Percentiles rank a stretch among this genome's conserved stretches.
Evolutionary conservation across 1,140 invertebrate genomes (phyloP).

Genomic region (Anastrepha ludens): DNA sequence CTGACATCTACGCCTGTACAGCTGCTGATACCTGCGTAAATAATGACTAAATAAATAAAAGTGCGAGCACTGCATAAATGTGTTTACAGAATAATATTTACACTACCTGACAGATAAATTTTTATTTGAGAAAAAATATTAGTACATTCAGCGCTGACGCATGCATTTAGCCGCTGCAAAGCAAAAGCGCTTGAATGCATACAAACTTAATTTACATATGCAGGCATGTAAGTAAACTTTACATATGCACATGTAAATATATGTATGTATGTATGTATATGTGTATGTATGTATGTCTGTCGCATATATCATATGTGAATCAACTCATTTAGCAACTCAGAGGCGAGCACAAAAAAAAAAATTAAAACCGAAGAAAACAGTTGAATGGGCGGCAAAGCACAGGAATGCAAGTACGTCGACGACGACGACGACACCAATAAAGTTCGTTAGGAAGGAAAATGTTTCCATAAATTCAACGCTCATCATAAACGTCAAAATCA

Average conservation of each 20-base stretch:
- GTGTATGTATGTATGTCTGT: not conserved
- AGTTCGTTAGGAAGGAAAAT: not conserved
- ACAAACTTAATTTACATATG: not conserved
- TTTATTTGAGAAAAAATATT: not conserved
- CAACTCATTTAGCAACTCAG: slow-evolving; percentile 31
- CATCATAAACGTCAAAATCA: slow-evolving; percentile 48
- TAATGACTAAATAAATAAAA: no score
- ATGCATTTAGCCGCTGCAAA: slow-evolving; percentile 22
- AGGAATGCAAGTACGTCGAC: not conserved
- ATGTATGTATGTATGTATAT: not conserved
- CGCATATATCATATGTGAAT: no score
- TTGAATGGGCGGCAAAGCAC: not conserved
- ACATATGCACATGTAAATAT: not conserved
- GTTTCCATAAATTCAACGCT: slow-evolving; percentile 29
- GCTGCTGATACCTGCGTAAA: no score
- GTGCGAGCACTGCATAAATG: no score
- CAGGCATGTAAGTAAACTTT: not conserved
- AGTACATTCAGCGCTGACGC: not conserved
- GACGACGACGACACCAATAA: not conserved
- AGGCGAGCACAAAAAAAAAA: not conserved
- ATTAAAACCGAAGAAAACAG: not conserved
- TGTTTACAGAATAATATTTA: no score
- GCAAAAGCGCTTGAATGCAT: not conserved
- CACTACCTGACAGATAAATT: no score
- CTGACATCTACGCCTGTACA: no score